Conservation (phyloP, 2,797 vertebrate genomes). For the Calcarius lapponicus region DNA sequence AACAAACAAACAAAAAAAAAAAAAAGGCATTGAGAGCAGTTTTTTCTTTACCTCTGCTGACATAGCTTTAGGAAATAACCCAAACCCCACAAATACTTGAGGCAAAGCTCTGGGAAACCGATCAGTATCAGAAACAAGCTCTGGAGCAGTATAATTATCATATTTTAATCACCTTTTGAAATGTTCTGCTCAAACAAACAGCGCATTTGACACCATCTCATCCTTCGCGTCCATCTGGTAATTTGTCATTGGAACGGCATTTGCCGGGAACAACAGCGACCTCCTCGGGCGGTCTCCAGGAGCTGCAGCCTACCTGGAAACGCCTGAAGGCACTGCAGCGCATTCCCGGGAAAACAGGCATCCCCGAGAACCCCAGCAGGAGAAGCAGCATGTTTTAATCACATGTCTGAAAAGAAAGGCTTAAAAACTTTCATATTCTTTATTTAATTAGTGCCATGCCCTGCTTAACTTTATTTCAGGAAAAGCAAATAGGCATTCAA, state of each 20-base stretch:
- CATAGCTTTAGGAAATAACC: neutral
- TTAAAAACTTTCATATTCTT: neutral
- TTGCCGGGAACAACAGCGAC: neutral
- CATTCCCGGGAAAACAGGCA: neutral
- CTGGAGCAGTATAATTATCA: neutral
- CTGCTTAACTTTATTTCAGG: neutral
- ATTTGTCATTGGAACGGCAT: neutral
- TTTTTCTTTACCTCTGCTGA: neutral
- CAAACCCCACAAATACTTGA: neutral
- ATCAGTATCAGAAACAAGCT: neutral
- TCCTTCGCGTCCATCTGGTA: fast-evolving
- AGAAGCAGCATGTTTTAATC: neutral
- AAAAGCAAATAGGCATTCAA: neutral
- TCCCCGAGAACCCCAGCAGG: neutral
- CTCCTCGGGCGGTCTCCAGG: neutral
- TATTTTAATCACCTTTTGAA: neutral
- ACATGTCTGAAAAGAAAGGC: neutral
- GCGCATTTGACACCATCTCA: neutral
- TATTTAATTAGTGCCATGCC: neutral
- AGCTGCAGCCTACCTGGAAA: neutral
- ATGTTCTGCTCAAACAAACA: neutral
- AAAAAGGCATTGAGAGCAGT: neutral
- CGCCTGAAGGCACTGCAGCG: fast-evolving
- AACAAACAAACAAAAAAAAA: neutral
- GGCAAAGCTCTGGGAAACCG: neutral